A percentile compares a stretch with the other conserved stretches of the same genome.
Conservation (phyloP, 2,113 vertebrate species). For the Dipodomys ordii region DNA sequence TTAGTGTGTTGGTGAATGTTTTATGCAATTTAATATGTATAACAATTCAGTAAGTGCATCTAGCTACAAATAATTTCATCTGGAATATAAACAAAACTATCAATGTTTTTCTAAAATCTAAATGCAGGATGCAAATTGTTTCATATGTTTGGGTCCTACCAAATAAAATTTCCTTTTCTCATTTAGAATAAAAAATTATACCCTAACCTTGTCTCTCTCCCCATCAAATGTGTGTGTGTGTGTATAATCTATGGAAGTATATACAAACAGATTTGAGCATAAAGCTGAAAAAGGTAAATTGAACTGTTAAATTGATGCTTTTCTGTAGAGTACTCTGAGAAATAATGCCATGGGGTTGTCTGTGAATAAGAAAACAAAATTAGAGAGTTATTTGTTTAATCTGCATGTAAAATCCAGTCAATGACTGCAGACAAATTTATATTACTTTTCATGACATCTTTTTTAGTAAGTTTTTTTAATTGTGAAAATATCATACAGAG, state of each 20-base stretch:
- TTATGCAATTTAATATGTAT: constrained; percentile 46
- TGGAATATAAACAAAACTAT: constrained; percentile 14
- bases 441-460: neutral
- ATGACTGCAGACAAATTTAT: neutral
- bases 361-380: constrained; percentile 46
- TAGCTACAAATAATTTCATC: constrained; percentile 7
- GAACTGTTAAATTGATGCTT: neutral
- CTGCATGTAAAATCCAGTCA: neutral
- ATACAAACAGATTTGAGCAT: neutral
- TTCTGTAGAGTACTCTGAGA: neutral
- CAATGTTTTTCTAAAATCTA: constrained; percentile 26
- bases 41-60: constrained; percentile 41
- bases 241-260: neutral
- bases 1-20: constrained; percentile 17
- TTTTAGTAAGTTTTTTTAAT: neutral
- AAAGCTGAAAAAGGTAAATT: neutral
- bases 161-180: constrained; percentile 12
- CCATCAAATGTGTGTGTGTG: neutral
- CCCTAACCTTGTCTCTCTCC: neutral
- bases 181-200: constrained; percentile 34
- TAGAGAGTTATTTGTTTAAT: neutral
- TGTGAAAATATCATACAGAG: too few species aligned
- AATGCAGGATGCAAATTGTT: neutral
- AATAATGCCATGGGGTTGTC: neutral
- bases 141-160: neutral